phyloP scores from a whole-genome alignment of 2,888 invertebrate species.

The Drosophila putrida region DNA sequence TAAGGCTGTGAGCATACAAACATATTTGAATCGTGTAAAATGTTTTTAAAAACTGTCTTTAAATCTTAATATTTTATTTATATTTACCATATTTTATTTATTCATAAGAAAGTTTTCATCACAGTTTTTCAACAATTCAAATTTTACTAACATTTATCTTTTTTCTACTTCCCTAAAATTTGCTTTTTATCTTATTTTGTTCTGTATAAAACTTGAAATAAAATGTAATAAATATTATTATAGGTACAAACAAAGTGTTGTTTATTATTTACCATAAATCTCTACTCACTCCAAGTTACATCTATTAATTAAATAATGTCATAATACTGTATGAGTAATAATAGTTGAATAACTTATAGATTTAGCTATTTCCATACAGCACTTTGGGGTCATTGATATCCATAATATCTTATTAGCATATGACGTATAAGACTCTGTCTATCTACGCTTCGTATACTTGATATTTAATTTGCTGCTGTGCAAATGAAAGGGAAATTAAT shows the following conservation, averaged over 20 bases:
- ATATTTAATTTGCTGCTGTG: constrained; percentile 17
- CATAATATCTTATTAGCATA: background rate
- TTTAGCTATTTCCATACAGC: background rate
- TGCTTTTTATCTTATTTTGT: constrained; percentile 22
- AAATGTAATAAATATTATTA: constrained; percentile 18
- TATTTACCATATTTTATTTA: constrained; percentile 19
- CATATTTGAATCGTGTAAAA: constrained; percentile 10
- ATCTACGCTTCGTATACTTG: background rate
- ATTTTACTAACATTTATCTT: background rate
- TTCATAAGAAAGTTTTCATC: constrained; percentile 12
- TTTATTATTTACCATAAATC: background rate
- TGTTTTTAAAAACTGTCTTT: constrained; percentile 14
- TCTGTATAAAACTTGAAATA: constrained; percentile 12
- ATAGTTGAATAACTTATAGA: background rate
- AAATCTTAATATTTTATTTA: constrained; percentile 1
- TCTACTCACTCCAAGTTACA: background rate
- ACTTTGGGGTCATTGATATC: background rate
- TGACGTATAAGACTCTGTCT: background rate
- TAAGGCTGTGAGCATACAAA: constrained; percentile 69
- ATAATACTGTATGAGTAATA: background rate
- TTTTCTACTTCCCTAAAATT: constrained; percentile 11
- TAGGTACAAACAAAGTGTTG: constrained; percentile 9
- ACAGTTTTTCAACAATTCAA: constrained; percentile 1
- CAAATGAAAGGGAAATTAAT: constrained; percentile 18
- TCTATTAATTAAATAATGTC: background rate